Percentiles rank a stretch among this genome's conserved stretches.
Conservation (phyloP, 1,140 invertebrate species). For the Anastatus disparis region DNA sequence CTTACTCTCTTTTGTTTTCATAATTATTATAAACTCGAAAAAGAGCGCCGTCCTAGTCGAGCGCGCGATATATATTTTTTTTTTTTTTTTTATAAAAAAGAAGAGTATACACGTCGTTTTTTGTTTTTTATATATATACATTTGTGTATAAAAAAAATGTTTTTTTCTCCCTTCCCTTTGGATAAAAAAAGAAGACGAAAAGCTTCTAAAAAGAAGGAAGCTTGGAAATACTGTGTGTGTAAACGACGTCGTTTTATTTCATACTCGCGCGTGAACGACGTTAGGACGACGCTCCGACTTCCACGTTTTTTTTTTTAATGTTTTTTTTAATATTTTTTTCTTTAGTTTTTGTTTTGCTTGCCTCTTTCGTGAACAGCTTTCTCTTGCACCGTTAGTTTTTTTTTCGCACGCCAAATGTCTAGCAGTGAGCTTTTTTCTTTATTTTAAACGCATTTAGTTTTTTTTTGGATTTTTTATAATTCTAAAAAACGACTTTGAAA, state of each 20-base stretch:
- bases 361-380: not conserved
- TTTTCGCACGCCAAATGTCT: slow-evolving; percentile 1
- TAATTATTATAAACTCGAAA: slow-evolving; percentile 27
- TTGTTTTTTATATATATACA: too few relatives aligned
- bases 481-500: slow-evolving; percentile 42
- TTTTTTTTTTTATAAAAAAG: too few relatives aligned
- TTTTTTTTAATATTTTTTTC: not conserved
- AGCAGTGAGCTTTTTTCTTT: not conserved
- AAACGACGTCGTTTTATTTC: too few relatives aligned
- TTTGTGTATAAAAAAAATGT: slow-evolving; percentile 16
- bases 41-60: slow-evolving; percentile 10
- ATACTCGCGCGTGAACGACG: not conserved
- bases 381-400: not conserved
- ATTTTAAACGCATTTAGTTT: too few relatives aligned
- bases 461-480: not conserved
- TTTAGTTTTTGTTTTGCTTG: not conserved
- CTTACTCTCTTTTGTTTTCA: not conserved
- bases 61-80: slow-evolving; percentile 12
- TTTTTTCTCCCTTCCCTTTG: too few relatives aligned
- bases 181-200: not conserved
- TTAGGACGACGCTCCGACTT: not conserved
- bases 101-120: too few relatives aligned
- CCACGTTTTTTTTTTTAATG: not conserved
- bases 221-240: slow-evolving; percentile 10
- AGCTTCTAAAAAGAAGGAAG: not conserved